Base-by-base conservation (phyloP, 1,140 invertebrate genomes). In the Mactra quadrangularis region DNA sequence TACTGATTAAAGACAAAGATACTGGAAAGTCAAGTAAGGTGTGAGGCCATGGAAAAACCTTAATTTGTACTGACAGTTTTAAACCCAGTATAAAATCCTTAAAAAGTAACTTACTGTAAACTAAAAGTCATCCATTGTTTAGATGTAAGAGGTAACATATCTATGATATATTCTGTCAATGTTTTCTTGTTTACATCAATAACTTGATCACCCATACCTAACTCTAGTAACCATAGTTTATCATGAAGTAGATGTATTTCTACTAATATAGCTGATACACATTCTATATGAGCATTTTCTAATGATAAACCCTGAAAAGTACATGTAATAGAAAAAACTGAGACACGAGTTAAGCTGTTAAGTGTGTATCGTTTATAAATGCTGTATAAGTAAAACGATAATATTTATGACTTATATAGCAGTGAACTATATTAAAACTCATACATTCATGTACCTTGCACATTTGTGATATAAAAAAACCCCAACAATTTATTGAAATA, bases 211-310 rank as follows among this genome's bases (percentile, higher is more conserved):
- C 50, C 19, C 29, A 19, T 50, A 47, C 15, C 25, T 29, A 17
- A 11, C 27, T n/a, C 13, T 22, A 50, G 70, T 47, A 47, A 47
- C 70, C 31, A 47, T 11, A 11, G 9, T 11, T 11, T 22, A 2
- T 57, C 35, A 6, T 47, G 4, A n/a, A 72, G 52, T 1, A 38
- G 52, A 31, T 55, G 53, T 22, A 72, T 57, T 25, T 72, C 70
- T 35, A 72, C 33, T 25, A 72, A 33, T 17, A 72, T 35, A 15
- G 70, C 70, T 0, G 50, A 45, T 27, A 72, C 9, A 45, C 50
- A 55, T n/a, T 55, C 47, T 25, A 72, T 25, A 38, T 72, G 70
- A 9, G 53, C 50, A 19, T 72, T 57, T 11, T 55, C 53, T 9
- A 72, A 29, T 13, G 19, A 22, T 31, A 35, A 55, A 3, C 53